phyloP scores from a whole-genome alignment of 1,140 invertebrate species.

The Bombus sylvicola region DNA sequence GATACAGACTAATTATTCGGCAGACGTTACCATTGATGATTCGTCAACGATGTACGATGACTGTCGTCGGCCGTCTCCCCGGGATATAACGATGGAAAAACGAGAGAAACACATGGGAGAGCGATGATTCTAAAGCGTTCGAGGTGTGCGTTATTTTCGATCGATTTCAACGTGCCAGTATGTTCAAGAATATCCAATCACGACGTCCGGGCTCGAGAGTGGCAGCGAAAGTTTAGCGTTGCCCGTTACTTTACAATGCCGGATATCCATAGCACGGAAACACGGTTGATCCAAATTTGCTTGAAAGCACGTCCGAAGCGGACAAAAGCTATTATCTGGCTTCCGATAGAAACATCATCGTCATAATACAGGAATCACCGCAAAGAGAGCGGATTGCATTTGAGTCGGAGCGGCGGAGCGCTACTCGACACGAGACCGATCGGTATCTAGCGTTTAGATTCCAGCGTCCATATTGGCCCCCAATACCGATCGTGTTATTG shows the following conservation, averaged over 20 bases:
- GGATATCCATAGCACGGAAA: not conserved
- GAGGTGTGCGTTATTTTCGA: not conserved
- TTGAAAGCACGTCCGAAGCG: slow-evolving; percentile 7
- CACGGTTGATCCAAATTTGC: slow-evolving; percentile 6
- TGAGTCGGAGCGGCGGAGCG: not conserved
- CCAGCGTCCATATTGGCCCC: not conserved
- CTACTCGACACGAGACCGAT: not conserved
- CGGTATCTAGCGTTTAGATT: slow-evolving; percentile 25
- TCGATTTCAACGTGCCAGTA: not conserved
- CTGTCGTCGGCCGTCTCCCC: not conserved
- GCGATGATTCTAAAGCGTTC: not conserved
- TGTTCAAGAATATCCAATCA: no score
- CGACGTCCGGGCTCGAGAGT: no score
- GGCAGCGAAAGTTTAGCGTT: not conserved
- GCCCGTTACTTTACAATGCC: not conserved
- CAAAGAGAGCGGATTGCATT: slow-evolving; percentile 10
- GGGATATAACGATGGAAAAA: not conserved
- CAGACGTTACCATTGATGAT: not conserved
- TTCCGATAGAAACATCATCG: slow-evolving; percentile 10
- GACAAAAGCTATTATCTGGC: slow-evolving; percentile 21
- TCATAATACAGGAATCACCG: slow-evolving; percentile 15
- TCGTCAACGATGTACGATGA: not conserved
- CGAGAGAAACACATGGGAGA: not conserved
- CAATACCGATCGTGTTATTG: slow-evolving; percentile 37
- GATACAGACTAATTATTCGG: slow-evolving; percentile 40